Percentiles rank a stretch among this genome's conserved stretches.
Conservation (phyloP, 1,140 invertebrate species). For the Pseudomyrmex sp. region DNA sequence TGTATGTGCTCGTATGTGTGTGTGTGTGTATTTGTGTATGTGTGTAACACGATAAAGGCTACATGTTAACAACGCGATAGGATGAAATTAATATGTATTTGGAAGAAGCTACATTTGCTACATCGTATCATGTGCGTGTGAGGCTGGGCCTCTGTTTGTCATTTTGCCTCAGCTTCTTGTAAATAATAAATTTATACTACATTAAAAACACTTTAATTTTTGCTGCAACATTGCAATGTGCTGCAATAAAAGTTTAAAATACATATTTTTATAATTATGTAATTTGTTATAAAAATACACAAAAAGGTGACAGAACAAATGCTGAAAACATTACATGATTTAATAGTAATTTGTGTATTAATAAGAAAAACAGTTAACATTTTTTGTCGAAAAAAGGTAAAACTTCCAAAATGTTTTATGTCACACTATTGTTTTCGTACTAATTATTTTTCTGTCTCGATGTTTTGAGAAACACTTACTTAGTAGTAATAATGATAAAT, state of each 20-base stretch:
- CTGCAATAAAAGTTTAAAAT: conserved; percentile 42
- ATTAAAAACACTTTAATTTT: conserved; percentile 31
- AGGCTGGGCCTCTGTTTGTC: conserved; percentile 41
- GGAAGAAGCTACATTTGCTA: background rate
- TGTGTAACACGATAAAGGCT: conserved; percentile 2
- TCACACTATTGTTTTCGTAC: conserved; percentile 27
- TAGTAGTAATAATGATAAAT: background rate
- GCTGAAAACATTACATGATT: conserved; percentile 32
- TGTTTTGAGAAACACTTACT: conserved; percentile 43
- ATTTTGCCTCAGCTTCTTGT: conserved; percentile 57
- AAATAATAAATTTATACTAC: conserved; percentile 73
- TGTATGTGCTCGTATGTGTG: too few species aligned
- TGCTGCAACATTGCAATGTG: conserved; percentile 12
- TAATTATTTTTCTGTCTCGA: conserved; percentile 42
- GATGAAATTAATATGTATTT: conserved; percentile 46
- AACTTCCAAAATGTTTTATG: conserved; percentile 68
- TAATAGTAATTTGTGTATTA: conserved; percentile 80
- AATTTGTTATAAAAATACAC: conserved; percentile 37
- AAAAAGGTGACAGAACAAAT: conserved; percentile 17
- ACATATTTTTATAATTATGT: conserved; percentile 59
- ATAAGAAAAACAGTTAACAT: conserved; percentile 72
- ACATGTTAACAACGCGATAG: conserved; percentile 28
- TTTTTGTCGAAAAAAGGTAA: conserved; percentile 68
- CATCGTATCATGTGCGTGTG: background rate
- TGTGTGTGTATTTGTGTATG: background rate